Conservation (phyloP, 2,797 vertebrate genomes). For the Molossus alvarezi region DNA sequence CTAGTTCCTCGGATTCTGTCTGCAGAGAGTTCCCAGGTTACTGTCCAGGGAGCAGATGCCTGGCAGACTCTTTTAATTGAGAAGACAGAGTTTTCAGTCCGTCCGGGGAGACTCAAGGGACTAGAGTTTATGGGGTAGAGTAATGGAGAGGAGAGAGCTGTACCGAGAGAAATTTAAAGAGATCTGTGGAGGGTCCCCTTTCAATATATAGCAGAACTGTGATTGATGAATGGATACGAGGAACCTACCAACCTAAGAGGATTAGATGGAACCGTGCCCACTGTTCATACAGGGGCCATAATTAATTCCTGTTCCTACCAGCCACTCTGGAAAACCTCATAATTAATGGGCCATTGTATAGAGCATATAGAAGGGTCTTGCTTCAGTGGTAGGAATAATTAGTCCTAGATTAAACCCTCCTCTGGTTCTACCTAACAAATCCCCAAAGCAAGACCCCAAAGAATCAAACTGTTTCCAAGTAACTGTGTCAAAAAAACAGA, state of each 20-base stretch:
- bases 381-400: neutral
- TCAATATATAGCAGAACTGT: neutral
- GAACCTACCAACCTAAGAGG: neutral
- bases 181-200: neutral
- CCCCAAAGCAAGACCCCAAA: constrained; percentile 41
- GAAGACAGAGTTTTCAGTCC: constrained; percentile 1
- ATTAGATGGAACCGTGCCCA: neutral
- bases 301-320: neutral
- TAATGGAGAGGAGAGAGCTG: neutral
- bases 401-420: constrained; percentile 41
- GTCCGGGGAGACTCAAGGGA: neutral
- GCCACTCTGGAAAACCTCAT: neutral
- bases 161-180: neutral
- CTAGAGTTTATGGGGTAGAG: neutral
- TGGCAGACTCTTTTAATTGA: neutral
- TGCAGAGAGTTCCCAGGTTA: neutral
- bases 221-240: neutral
- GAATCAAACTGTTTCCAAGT: constrained; percentile 22
- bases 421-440: constrained; percentile 21
- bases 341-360: neutral
- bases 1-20: neutral
- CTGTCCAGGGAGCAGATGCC: neutral
- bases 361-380: neutral
- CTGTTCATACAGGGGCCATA: neutral
- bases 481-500: constrained; percentile 44